A percentile compares a stretch with the other conserved stretches of the same genome.
phyloP scores from a whole-genome alignment of 2,113 vertebrate species.

The Hippocampus mohnikei region DNA sequence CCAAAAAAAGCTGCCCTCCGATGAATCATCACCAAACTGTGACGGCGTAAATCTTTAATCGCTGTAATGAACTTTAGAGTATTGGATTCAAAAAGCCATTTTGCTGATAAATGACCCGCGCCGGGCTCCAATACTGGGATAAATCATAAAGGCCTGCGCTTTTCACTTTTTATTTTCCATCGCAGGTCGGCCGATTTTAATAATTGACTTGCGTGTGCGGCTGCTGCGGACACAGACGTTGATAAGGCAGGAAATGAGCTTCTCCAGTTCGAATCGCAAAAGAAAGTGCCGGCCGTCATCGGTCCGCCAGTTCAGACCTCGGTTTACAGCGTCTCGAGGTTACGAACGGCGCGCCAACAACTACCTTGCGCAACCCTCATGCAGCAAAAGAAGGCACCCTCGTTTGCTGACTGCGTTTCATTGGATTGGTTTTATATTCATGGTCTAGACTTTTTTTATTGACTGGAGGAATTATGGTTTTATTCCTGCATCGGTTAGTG shows the following conservation, averaged over 20 bases:
- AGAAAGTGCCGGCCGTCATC: constrained; percentile 5
- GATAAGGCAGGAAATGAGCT: constrained; percentile 58
- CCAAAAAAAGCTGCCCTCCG: constrained; percentile 56
- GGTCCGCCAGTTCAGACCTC: constrained; percentile 24
- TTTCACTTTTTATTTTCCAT: constrained; percentile 51
- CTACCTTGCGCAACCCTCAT: not conserved
- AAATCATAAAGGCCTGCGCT: constrained; percentile 59
- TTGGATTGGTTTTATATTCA: not conserved
- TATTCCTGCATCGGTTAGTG: no score
- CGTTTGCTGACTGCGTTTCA: not conserved
- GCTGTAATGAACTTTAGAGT: constrained; percentile 72
- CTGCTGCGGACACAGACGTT: constrained; percentile 38
- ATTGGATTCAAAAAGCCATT: constrained; percentile 69
- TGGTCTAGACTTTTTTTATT: no score
- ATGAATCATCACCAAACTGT: constrained; percentile 68
- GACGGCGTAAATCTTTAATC: constrained; percentile 71
- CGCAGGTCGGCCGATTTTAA: constrained; percentile 63
- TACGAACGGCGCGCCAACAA: not conserved
- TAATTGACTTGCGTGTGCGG: constrained; percentile 64
- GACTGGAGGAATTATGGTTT: no score
- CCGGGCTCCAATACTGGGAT: constrained; percentile 57
- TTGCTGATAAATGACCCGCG: constrained; percentile 64
- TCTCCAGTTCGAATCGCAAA: constrained; percentile 38
- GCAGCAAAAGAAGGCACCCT: not conserved
- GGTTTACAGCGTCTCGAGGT: not conserved